These are phyloP conservation scores for Phalacrocorax pelagicus DNA, from an alignment of 2,113 vertebrate genomes.

Conservation along the genomic window DNA sequence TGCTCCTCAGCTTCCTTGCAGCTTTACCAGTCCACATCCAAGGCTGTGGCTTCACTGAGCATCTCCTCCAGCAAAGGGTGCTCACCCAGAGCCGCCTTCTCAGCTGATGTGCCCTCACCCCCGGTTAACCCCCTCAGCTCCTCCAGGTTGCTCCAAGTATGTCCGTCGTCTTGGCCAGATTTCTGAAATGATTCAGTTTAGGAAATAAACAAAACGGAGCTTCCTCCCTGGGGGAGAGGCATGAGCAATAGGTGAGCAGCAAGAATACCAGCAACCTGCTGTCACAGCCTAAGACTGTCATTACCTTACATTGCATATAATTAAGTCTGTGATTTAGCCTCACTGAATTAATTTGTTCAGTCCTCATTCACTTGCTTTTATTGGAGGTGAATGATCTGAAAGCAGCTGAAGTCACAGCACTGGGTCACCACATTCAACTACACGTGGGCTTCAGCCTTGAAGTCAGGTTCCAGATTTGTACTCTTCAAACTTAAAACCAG, in stretches of 20 bases:
- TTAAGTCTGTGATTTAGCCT: background rate
- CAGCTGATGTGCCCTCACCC: background rate
- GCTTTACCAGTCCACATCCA: background rate
- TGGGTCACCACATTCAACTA: background rate
- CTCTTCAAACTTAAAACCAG: background rate
- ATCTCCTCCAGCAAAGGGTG: background rate
- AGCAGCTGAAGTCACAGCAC: background rate
- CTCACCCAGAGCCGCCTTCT: rapidly evolving
- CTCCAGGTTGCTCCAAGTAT: background rate
- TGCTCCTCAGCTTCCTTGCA: background rate
- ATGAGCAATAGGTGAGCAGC: background rate
- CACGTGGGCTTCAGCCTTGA: background rate
- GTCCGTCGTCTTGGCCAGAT: background rate
- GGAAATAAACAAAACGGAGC: background rate
- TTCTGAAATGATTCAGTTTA: background rate
- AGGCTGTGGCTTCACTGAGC: background rate
- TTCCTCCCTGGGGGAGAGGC: background rate
- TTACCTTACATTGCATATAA: background rate
- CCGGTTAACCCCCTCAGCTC: background rate
- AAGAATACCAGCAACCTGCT: background rate
- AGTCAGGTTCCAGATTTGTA: background rate
- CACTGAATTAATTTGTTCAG: background rate
- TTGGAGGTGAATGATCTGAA: background rate
- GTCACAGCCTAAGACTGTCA: background rate
- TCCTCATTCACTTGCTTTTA: background rate